phyloP scores from a whole-genome alignment of 2,888 invertebrate species.

The Stenodema calcarata region DNA sequence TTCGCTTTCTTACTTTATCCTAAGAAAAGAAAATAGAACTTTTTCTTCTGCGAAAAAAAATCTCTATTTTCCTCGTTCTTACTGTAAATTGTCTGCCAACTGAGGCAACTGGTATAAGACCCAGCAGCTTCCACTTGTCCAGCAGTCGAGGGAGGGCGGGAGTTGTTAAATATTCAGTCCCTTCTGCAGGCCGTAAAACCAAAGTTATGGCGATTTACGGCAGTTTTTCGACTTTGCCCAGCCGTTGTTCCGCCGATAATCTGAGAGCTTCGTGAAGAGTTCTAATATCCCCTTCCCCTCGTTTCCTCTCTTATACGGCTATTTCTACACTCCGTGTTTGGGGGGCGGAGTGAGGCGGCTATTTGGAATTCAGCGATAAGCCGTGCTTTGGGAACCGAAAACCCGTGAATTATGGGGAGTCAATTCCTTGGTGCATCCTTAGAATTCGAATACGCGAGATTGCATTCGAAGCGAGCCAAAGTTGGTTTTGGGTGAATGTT shows the following conservation, averaged over 20 bases:
- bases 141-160: background rate
- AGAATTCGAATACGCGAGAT: too few relatives aligned
- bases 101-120: background rate
- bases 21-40: background rate
- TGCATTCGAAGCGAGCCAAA: too few relatives aligned
- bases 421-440: too few relatives aligned
- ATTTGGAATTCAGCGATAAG: background rate
- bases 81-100: background rate
- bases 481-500: too few relatives aligned
- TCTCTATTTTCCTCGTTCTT: background rate
- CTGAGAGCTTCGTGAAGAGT: background rate
- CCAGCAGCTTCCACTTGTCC: background rate
- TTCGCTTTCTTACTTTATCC: background rate
- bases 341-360: background rate
- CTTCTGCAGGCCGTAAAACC: slow-evolving; percentile 6
- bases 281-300: background rate
- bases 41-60: background rate
- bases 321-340: background rate
- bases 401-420: too few relatives aligned
- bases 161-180: slow-evolving; percentile 5
- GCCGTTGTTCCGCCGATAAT: background rate
- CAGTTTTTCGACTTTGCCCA: slow-evolving; percentile 2
- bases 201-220: slow-evolving; percentile 19
- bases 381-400: background rate
- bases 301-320: background rate